Evolutionary conservation across 2,888 invertebrate genomes (phyloP).

Genomic region (Exocentrus adspersus): DNA sequence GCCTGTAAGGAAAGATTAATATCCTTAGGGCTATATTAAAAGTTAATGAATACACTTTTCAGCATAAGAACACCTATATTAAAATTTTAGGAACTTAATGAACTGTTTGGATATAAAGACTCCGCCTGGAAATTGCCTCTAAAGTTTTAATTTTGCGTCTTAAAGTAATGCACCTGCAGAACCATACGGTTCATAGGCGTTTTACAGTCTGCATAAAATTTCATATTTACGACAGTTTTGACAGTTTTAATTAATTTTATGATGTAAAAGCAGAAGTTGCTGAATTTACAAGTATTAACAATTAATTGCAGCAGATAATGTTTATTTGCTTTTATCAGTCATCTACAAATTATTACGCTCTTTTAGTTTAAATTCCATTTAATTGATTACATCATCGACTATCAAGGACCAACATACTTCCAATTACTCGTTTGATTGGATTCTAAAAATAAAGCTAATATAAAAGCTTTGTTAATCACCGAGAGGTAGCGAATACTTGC

Average conservation of each 20-base stretch:
- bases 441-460: constrained; percentile 8
- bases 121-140: background rate
- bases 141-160: constrained; percentile 12
- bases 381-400: background rate
- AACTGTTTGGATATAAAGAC: constrained; percentile 32
- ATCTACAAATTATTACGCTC: no score
- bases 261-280: no score
- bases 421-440: background rate
- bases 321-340: no score
- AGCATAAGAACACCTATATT: constrained; percentile 51
- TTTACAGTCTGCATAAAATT: background rate
- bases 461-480: constrained; percentile 16
- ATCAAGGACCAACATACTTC: no score
- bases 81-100: constrained; percentile 51
- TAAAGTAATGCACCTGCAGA: background rate
- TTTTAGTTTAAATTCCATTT: no score
- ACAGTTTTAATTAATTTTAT: background rate
- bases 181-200: background rate
- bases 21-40: constrained; percentile 53
- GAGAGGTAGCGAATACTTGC: constrained; percentile 20
- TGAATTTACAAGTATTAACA: no score
- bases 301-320: no score
- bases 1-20: constrained; percentile 50
- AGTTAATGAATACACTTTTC: constrained; percentile 51
- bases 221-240: background rate